Conservation (phyloP, 2,113 vertebrate species). For the Dromas ardeola region DNA sequence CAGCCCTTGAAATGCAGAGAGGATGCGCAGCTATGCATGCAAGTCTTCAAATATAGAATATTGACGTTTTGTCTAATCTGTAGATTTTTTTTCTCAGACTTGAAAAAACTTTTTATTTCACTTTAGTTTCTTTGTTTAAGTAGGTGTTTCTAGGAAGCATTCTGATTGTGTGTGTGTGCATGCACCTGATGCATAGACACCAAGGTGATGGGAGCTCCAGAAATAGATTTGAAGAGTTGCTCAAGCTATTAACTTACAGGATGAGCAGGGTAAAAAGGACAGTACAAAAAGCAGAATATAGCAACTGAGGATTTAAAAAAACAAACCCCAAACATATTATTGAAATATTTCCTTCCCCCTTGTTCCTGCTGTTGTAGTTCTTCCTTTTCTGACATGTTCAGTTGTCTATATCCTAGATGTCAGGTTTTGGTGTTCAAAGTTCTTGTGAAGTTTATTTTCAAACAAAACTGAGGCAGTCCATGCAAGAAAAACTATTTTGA, state of each 20-base stretch:
- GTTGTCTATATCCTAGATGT: background rate
- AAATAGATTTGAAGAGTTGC: background rate
- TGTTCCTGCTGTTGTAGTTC: background rate
- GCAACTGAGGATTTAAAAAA: background rate
- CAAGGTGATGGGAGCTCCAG: background rate
- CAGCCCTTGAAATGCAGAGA: background rate
- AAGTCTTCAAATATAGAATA: background rate
- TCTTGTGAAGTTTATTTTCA: slow-evolving; percentile 17
- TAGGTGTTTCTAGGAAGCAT: background rate
- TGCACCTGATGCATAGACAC: background rate
- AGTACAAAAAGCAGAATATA: background rate
- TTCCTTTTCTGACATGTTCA: background rate
- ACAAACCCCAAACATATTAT: background rate
- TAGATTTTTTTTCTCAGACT: background rate
- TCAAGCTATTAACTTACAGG: background rate
- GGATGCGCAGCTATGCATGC: background rate
- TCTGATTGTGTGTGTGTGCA: background rate
- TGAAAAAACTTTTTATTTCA: background rate
- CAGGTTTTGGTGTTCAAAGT: background rate
- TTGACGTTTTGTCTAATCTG: background rate
- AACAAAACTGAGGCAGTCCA: background rate
- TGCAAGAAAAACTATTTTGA: background rate
- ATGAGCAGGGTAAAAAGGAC: background rate
- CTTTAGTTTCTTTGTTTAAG: background rate
- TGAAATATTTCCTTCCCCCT: background rate